Evolutionary conservation across 2,888 invertebrate species (phyloP), one percentile per base, ranked within the genome.

Genomic region (Drosophila anomalata): DNA sequence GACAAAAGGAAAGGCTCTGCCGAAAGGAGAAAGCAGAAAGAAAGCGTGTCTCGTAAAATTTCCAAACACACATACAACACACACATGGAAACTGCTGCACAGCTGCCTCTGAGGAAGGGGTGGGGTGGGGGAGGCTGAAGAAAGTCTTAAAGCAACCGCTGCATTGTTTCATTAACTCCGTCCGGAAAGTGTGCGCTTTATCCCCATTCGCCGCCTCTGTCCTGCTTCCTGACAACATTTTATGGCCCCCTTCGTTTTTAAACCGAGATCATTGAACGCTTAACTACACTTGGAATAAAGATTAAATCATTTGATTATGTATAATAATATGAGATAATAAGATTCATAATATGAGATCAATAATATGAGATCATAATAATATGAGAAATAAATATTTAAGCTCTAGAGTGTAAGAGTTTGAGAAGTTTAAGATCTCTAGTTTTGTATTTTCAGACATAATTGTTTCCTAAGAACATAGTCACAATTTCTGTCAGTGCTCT

Each of bases 81-180:
- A 60, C 33, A 60, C 22, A 44, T 42, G 54, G 44, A 33, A 24
- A 36, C 22, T 46, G 51, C 47, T 47, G 39, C 58, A 57, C 42
- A 33, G 14, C 29, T 48, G 36, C 12, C n/a, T 33, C 29, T 3
- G 8, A 33, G 39, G 12, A 50, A 11, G 61, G 14, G 22, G 14
- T 9, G 20, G 29, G 50, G 26, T 14, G 33, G 20, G 39, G 33
- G 20, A 24, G 50, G 44, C 39, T 36, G 51, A 7, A 29, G 46
- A 36, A 53, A 47, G 62, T 69, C 71, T 74, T 60, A 56, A 65
- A 73, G 52, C 68, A 58, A 67, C 66, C 69, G 71, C 75, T 75
- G 84, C 79, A 84, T 74, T 75, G 81, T 87, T 87, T 87, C 87
- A 83, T 87, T 84, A 83, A 78, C 73, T 87, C 46, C 58, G 68